phyloP scores from a whole-genome alignment of 2,797 vertebrate species.

The Luscinia megarhynchos region DNA sequence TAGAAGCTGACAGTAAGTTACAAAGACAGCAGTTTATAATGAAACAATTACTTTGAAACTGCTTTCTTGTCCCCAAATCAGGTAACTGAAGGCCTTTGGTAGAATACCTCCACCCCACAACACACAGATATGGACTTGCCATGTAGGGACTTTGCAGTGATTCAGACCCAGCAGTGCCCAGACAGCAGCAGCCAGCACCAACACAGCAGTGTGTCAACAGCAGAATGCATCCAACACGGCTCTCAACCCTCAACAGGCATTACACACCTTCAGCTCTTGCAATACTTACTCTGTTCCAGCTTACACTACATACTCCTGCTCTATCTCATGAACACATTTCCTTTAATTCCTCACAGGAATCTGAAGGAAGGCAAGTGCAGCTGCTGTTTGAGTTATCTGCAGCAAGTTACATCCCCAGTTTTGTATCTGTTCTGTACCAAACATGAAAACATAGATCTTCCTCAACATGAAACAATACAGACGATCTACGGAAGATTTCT shows the following conservation, averaged over 20 bases:
- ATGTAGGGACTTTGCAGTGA: not conserved
- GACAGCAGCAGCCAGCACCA: not conserved
- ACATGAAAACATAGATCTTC: not conserved
- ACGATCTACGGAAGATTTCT: not conserved
- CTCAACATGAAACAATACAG: not conserved
- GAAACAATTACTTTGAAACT: not conserved
- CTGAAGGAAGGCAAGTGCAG: not conserved
- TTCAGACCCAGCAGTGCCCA: not conserved
- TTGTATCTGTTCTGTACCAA: not conserved
- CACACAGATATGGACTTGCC: not conserved
- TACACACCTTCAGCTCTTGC: not conserved
- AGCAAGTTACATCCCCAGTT: not conserved
- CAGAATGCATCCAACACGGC: not conserved
- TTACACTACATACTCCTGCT: not conserved
- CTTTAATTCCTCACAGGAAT: not conserved
- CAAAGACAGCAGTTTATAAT: not conserved
- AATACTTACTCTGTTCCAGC: not conserved
- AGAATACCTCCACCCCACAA: not conserved
- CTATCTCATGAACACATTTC: not conserved
- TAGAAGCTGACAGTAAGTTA: not conserved
- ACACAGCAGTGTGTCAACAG: not conserved
- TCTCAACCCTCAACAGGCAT: not conserved
- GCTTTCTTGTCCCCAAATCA: not conserved
- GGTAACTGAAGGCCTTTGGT: not conserved
- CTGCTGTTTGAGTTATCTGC: not conserved